Conservation (phyloP, 2,797 vertebrate species). For the Artibeus lituratus region DNA sequence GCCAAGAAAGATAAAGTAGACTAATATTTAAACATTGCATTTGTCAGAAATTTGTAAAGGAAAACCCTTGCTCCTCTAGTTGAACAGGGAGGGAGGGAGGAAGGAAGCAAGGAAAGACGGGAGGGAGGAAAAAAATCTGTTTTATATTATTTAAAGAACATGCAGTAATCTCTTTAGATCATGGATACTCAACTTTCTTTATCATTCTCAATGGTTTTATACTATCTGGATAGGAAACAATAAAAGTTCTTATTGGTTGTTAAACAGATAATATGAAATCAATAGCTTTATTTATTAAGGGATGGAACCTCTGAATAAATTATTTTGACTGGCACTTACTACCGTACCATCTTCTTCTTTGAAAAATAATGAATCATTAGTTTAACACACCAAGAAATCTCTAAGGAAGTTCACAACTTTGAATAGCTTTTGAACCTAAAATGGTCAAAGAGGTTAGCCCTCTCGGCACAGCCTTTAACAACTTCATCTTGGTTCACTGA, state of each 20-base stretch:
- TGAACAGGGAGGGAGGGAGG: not conserved
- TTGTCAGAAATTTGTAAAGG: constrained; percentile 26
- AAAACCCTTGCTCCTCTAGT: not conserved
- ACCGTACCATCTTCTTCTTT: not conserved
- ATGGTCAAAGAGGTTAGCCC: not conserved
- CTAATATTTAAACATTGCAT: not conserved
- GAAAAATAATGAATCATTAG: not conserved
- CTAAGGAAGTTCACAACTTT: not conserved
- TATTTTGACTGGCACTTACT: not conserved
- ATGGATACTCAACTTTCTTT: not conserved
- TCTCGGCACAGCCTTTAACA: not conserved
- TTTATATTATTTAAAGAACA: constrained; percentile 4
- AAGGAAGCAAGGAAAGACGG: not conserved
- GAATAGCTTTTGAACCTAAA: not conserved
- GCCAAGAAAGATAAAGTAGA: not conserved
- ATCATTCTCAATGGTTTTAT: constrained; percentile 3
- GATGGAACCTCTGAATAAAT: not conserved
- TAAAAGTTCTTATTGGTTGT: not conserved
- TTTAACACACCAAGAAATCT: not conserved
- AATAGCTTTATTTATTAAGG: not conserved
- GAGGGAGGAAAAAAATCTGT: not conserved
- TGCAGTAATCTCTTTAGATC: not conserved
- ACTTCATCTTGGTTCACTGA: not conserved
- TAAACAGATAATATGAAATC: constrained; percentile 20
- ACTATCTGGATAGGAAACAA: not conserved